Conservation (phyloP, 2,888 invertebrate genomes). For the Cosmorhoe ocellata region DNA sequence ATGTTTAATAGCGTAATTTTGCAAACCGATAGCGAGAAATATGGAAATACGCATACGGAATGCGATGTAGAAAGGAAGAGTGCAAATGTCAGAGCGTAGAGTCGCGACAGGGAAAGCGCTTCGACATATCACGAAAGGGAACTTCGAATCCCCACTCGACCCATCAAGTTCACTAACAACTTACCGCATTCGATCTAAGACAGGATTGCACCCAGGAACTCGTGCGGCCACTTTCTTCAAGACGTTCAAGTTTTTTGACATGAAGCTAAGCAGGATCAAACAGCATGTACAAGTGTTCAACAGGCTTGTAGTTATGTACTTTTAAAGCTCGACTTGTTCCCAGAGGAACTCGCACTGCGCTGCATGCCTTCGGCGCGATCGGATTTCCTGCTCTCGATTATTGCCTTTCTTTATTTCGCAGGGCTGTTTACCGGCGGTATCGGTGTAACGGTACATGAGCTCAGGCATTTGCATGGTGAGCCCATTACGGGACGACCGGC, state of each 20-base stretch:
- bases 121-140: conserved; percentile 75
- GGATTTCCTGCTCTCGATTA: conserved; percentile 74
- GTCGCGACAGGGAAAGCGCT: conserved; percentile 75
- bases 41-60: conserved; percentile 42
- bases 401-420: conserved; percentile 74
- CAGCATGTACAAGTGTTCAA: conserved; percentile 41
- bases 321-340: conserved; percentile 45
- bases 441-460: conserved; percentile 69
- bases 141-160: conserved; percentile 65
- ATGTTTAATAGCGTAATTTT: no score
- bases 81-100: conserved; percentile 70
- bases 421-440: conserved; percentile 68
- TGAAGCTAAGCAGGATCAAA: conserved; percentile 38
- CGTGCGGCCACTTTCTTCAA: conserved; percentile 68
- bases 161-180: conserved; percentile 56
- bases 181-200: conserved; percentile 60
- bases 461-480: conserved; percentile 74
- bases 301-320: conserved; percentile 46
- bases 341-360: conserved; percentile 39
- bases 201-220: conserved; percentile 60
- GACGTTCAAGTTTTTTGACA: conserved; percentile 61
- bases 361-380: conserved; percentile 59
- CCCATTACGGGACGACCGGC: conserved; percentile 67
- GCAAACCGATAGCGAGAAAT: conserved; percentile 5
- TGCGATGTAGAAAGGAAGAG: conserved; percentile 78